Base-by-base conservation (phyloP, 64 coral and sea anemone species). In the Stylophora pistillata region DNA sequence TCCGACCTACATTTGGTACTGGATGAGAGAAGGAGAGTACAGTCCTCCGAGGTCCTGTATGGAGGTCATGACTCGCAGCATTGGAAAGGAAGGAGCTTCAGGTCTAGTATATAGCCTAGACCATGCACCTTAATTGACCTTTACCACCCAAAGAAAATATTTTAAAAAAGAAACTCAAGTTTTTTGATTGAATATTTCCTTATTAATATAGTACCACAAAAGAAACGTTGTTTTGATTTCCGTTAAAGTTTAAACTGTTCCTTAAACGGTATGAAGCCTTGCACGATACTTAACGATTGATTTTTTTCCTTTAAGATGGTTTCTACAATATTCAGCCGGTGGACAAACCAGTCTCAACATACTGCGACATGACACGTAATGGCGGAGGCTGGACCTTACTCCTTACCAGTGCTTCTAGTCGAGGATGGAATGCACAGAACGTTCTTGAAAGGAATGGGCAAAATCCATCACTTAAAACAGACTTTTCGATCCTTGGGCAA, bases 291-390 rank as follows among this genome's bases (percentile, higher is more conserved):
- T 15, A 15, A 60, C n/a, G 30, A 1, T 41, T 29, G 7, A 0
- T 63, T 71, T 4, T 53, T 30, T 18, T 23, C 14, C 33, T 29
- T 25, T 27, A 27, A 92, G 91, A 88, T 65, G 89, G 89, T 17
- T 29, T 91, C 31, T 91, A 84, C 89, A 85, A 68, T 15, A 58
- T 91, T 65, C 73, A 33, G 30, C 14, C 72, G 20, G 72, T 71
- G 70, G 79, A 83, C 70, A 76, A 91, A 83, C 60, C 82, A 15
- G 79, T 91, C 9, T 30, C 55, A 41, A 91, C 79, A 2, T 91
- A 85, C 70, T 91, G 89, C 60, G 89, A 91, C 28, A 91, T 91
- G 89, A 81, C 89, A n/a, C 79, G 89, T 23, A 85, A 91, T 79
- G 79, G 89, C 12, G 89, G 89, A 20, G 89, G 75, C 33, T 91